Conservation (phyloP, 2,113 vertebrate species). For the Rousettus leschenaultii region DNA sequence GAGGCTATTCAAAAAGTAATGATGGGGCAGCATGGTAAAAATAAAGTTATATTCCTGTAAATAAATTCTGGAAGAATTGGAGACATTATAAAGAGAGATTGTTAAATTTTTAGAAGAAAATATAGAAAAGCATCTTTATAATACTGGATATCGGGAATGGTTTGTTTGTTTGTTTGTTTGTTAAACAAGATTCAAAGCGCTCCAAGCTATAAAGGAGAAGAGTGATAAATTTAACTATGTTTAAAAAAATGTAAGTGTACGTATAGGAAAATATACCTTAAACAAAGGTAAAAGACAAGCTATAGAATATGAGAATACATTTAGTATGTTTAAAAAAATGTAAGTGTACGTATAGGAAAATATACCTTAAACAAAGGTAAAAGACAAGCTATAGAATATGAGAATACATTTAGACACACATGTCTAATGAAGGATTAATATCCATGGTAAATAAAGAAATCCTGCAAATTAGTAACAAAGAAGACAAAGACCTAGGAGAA, state of each 20-base stretch:
- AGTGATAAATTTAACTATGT: background rate
- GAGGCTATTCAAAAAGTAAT: background rate
- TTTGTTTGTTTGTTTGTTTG: background rate
- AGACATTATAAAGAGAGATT: background rate
- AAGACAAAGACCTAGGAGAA: background rate
- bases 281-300: background rate
- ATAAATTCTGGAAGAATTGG: background rate
- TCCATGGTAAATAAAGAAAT: background rate
- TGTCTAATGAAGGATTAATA: background rate
- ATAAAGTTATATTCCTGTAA: background rate
- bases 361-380: background rate
- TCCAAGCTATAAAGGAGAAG: background rate
- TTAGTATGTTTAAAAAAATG: background rate
- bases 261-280: background rate
- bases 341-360: background rate
- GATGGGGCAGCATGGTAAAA: background rate
- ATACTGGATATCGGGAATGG: background rate
- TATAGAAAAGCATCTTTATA: background rate
- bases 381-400: background rate
- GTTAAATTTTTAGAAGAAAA: background rate
- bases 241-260: background rate
- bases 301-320: background rate
- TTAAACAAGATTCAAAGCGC: background rate
- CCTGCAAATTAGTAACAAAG: background rate
- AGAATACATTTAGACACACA: background rate